Evolutionary conservation across 2,888 invertebrate species (phyloP).

Genomic region (Mesorhabditis belari): DNA sequence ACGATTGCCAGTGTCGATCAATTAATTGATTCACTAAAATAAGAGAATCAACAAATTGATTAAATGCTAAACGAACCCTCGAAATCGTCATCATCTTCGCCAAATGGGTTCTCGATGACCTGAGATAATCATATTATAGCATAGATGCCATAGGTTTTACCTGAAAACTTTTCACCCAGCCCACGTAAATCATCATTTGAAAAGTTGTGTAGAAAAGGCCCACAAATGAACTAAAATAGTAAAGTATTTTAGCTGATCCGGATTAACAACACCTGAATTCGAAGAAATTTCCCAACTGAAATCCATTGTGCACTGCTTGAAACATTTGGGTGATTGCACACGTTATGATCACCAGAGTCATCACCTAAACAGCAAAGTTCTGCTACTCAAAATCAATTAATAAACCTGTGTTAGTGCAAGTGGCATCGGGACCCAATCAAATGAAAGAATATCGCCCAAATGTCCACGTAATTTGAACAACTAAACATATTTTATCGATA

Average conservation of each 20-base stretch:
- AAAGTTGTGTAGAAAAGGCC: not conserved
- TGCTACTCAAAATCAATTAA: not conserved
- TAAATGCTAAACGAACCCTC: no score
- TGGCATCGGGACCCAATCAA: slow-evolving; percentile 35
- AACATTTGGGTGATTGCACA: not conserved
- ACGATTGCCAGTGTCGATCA: not conserved
- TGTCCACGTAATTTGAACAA: slow-evolving; percentile 11
- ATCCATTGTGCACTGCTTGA: not conserved
- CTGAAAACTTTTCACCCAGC: not conserved
- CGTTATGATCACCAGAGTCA: not conserved
- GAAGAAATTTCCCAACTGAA: not conserved
- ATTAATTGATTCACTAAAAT: not conserved
- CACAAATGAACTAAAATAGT: not conserved
- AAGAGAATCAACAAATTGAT: not conserved
- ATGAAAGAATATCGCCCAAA: slow-evolving; percentile 21
- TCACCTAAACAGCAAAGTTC: no score
- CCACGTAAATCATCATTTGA: not conserved
- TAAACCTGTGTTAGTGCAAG: slow-evolving; percentile 10
- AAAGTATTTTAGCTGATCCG: not conserved
- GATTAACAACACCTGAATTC: not conserved
- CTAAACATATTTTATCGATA: slow-evolving; percentile 5
- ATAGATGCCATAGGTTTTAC: not conserved
- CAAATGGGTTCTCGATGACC: slow-evolving; percentile 30
- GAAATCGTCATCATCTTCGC: slow-evolving; percentile 29
- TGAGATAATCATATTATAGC: slow-evolving; percentile 1